Evolutionary conservation across 2,888 invertebrate species (phyloP), one percentile per base, ranked within the genome.

Genomic region (Tachystola acroxantha): DNA sequence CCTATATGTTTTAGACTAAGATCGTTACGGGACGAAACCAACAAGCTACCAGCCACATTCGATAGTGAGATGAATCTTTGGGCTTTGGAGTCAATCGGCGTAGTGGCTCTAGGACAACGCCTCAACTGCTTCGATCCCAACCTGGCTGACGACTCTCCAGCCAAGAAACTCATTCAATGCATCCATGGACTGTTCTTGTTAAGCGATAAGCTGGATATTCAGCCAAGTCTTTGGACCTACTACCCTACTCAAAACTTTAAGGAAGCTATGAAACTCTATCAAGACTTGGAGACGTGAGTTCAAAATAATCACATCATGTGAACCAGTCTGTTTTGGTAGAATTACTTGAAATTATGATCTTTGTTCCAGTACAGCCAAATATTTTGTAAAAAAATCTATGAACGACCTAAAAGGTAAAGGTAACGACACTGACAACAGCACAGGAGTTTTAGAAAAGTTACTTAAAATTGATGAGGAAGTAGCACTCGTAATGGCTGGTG

Each of bases 401-500:
- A 32, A 46, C 25, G 35, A 48, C 2, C 14, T 45, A 9, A 16
- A 46, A 37, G 20, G 14, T 7, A 32, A 30, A 19, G 36, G 36
- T 14, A 22, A 39, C 35, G n/a, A 39, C 42, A 7, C 55, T 59
- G 19, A 50, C 61, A 43, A 66, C 20, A 57, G 65, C 22, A 58
- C 82, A 36, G 90, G 91, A 44, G 78, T 93, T 29, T 64, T 93
- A 37, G 90, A 92, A 53, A 90, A 90, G 51, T 61, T 93, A 12
- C 58, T 90, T 0, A 84, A 82, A 34, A 82, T 89, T 6, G 88
- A 92, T 53, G 84, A 88, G 50, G 72, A 88, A 36, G 68, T 89
- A 2, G 93, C 92, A 0, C 58, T 88, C 12, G 84, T 90, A 10
- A 91, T 92, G 89, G 90, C 91, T 1, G 71, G 89, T 45, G 93